These are phyloP conservation scores for Orchestia grillus DNA, from an alignment of 1,140 invertebrate species.

Conservation along the genomic window DNA sequence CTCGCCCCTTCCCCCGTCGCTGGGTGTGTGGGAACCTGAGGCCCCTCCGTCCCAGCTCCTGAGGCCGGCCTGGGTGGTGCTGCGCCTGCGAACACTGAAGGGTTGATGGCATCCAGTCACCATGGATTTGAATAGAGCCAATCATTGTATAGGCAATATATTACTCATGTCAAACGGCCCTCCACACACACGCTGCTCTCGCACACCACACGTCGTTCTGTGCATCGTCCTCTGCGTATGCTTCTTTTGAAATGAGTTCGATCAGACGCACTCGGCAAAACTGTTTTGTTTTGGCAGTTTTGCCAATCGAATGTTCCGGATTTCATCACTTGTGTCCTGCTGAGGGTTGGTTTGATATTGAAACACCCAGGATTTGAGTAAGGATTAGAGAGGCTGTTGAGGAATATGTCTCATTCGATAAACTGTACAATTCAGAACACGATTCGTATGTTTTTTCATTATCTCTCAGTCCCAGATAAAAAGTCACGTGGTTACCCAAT, in stretches of 20 bases:
- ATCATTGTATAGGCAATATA: constrained; percentile 57
- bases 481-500: neutral
- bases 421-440: neutral
- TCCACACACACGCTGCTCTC: constrained; percentile 29
- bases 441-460: neutral
- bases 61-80: neutral
- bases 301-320: neutral
- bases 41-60: neutral
- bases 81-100: neutral
- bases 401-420: neutral
- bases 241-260: neutral
- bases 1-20: neutral
- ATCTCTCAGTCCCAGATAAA: neutral
- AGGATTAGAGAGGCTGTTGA: neutral
- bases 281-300: neutral
- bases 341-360: neutral
- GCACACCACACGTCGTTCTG: neutral
- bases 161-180: constrained; percentile 50
- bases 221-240: neutral
- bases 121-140: constrained; percentile 49
- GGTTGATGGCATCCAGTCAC: constrained; percentile 37
- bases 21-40: neutral
- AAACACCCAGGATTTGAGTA: neutral
- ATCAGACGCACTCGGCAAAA: neutral
- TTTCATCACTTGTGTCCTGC: neutral